phyloP scores from a whole-genome alignment of 2,888 invertebrate genomes.

The Entomobrya multifasciata region DNA sequence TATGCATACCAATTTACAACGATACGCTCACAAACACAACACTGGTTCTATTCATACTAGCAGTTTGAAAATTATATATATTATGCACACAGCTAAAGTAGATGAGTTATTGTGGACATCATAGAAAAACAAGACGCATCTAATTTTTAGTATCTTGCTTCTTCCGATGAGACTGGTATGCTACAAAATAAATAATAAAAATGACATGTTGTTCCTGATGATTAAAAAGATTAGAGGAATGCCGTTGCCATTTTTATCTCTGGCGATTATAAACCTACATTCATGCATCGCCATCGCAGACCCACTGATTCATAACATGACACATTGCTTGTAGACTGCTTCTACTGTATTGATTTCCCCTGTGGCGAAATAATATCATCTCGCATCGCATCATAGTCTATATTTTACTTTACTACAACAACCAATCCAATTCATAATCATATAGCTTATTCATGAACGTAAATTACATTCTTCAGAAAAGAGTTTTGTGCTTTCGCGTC shows the following conservation, averaged over 20 bases:
- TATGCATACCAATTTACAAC: too few relatives aligned
- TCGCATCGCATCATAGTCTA: slow-evolving; percentile 8
- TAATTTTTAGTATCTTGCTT: slow-evolving; percentile 19
- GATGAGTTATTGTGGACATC: slow-evolving; percentile 13
- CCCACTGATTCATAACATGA: slow-evolving; percentile 14
- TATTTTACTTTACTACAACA: too few relatives aligned
- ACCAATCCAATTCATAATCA: too few relatives aligned
- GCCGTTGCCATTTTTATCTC: slow-evolving; percentile 40
- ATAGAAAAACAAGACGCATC: background rate
- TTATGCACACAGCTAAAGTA: background rate
- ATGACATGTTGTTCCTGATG: slow-evolving; percentile 24
- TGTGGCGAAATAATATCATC: background rate
- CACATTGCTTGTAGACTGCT: background rate
- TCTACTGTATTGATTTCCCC: slow-evolving; percentile 34
- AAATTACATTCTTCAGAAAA: background rate
- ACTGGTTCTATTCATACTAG: too few relatives aligned
- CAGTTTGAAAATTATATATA: background rate
- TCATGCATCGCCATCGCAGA: too few relatives aligned
- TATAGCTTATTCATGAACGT: too few relatives aligned
- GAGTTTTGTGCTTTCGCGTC: background rate
- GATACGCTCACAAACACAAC: too few relatives aligned
- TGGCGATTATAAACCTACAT: background rate
- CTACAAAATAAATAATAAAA: slow-evolving; percentile 32
- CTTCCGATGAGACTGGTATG: slow-evolving; percentile 27
- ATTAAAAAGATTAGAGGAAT: slow-evolving; percentile 30